A percentile compares a stretch with the other conserved stretches of the same genome.
Evolutionary conservation across 2,113 vertebrate species (phyloP).

Genomic region (Theropithecus gelada): DNA sequence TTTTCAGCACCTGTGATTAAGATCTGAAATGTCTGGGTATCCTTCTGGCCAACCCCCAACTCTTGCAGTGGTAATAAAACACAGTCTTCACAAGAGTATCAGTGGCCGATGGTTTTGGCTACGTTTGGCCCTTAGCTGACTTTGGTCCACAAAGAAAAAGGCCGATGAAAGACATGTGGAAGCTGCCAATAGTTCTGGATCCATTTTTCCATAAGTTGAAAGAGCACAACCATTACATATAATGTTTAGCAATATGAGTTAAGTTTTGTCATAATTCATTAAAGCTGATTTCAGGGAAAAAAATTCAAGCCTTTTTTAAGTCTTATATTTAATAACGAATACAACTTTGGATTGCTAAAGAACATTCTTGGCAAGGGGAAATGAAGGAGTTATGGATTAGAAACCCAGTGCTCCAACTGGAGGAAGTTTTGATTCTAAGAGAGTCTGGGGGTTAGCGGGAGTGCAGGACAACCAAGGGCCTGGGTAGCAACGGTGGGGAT

Average conservation of each 20-base stretch:
- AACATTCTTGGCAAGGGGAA: constrained; percentile 55
- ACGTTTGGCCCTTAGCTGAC: neutral
- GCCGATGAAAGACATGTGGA: neutral
- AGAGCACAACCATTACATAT: neutral
- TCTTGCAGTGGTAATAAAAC: constrained; percentile 10
- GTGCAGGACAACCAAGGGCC: neutral
- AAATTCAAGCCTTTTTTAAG: neutral
- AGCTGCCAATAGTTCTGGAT: constrained; percentile 38
- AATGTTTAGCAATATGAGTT: constrained; percentile 50
- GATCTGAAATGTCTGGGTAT: constrained; percentile 5
- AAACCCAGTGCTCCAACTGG: neutral
- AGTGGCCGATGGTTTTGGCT: neutral
- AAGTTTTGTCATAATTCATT: constrained; percentile 57
- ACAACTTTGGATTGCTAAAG: constrained; percentile 17
- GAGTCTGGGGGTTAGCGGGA: neutral
- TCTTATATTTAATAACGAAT: constrained; percentile 18
- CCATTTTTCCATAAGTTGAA: neutral
- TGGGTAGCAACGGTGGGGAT: fast-evolving
- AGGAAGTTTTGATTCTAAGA: neutral
- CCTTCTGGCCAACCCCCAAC: neutral
- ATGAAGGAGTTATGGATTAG: neutral
- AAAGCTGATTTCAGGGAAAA: constrained; percentile 41
- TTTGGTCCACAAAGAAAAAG: neutral
- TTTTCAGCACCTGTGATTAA: constrained; percentile 44
- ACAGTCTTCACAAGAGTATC: neutral